phyloP scores from a whole-genome alignment of 1,140 invertebrate species.

The Mycetomoellerius zeteki region DNA sequence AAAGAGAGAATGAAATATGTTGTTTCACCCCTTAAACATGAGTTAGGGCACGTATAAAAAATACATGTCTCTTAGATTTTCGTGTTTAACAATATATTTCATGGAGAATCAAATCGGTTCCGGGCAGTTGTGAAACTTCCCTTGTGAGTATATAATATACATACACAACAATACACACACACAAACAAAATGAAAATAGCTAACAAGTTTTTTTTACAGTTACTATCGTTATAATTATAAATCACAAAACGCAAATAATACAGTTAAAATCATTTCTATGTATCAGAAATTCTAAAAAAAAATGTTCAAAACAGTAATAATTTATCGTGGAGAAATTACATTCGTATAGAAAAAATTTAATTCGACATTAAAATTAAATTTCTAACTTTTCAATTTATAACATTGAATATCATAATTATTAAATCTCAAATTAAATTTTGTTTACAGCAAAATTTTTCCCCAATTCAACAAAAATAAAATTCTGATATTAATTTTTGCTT shows the following conservation, averaged over 20 bases:
- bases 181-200: slow-evolving; percentile 33
- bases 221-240: slow-evolving; percentile 9
- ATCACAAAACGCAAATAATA: background rate
- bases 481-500: slow-evolving; percentile 4
- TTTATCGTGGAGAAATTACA: background rate
- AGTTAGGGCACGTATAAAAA: too few species aligned
- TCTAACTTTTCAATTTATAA: slow-evolving; percentile 8
- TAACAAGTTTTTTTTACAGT: background rate
- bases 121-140: too few species aligned
- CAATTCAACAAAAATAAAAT: slow-evolving; percentile 22
- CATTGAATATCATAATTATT: slow-evolving; percentile 7
- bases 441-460: background rate
- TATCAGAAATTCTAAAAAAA: background rate
- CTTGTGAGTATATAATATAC: background rate
- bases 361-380: background rate
- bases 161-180: too few species aligned
- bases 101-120: too few species aligned
- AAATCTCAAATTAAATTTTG: slow-evolving; percentile 33
- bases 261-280: background rate
- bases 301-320: background rate
- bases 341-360: background rate
- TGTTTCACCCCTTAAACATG: too few species aligned
- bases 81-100: too few species aligned
- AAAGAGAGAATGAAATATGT: too few species aligned
- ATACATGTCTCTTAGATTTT: too few species aligned